Base-by-base conservation (phyloP, 2,888 invertebrate species). In the Melieria omissa region DNA sequence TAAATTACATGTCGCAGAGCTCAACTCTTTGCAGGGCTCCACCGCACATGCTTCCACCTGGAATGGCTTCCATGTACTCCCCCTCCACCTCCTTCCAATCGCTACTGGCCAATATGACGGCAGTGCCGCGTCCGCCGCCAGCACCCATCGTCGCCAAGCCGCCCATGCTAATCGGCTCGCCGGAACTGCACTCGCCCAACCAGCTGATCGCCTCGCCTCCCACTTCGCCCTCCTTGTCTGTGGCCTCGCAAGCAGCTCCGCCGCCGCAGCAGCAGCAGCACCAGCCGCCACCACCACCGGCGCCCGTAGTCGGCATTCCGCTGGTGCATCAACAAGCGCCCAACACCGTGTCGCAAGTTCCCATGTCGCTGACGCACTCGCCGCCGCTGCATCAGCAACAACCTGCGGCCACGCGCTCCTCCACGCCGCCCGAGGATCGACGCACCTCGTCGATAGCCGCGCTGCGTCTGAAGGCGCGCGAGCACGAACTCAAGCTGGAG, bases 391-490 rank as follows among this genome's bases (percentile, higher is more conserved):
- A 94, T 93, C 85, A 88, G 93, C 78, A 88, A 94, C 52, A 65
- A 12, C 68, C 78, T 6, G 29, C 74, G 41, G 78, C 82, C 55
- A 69, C 81, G 4, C 80, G 84, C 52, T 74, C 82, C 1, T 75
- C 80, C 42, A 84, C 90, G 0, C 93, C 92, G 44, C 94, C 95
- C 76, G 92, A 94, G 71, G 95, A 95, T 85, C 89, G 95, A 77
- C 88, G 95, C 79, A 94, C 93, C 79, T 95, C 94, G 46, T 96
- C 96, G 82, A 96, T 96, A 79, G 96, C 95, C 0, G 93, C 95
- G 0, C 88, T 97, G 54, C 89, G 97, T 77, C 89, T 95, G 80
- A 96, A 96, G 79, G 97, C 97, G 0, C 89, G 96, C 66, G 96
- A 97, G 85, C 96, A 96, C 84, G 96, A 96, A 85, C 88, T 95